Conservation (phyloP, 2,113 vertebrate species). For the Takifugu flavidus region DNA sequence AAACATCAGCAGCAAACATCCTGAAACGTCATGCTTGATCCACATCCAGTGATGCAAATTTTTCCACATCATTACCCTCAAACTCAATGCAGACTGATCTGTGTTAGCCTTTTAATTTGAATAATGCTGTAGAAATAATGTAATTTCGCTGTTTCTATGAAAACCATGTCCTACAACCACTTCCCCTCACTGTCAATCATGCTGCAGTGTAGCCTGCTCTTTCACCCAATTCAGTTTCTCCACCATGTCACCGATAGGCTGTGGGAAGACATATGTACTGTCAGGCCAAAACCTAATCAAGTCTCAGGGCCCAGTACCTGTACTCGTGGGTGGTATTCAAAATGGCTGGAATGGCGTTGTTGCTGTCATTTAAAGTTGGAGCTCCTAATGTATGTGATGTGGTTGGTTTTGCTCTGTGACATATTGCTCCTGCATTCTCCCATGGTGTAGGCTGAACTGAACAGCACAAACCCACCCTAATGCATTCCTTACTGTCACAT, state of each 20-base stretch:
- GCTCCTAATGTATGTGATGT: conserved; percentile 40
- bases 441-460: not conserved
- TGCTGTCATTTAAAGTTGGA: conserved; percentile 39
- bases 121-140: not conserved
- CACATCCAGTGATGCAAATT: too few species aligned
- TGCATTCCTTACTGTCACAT: not conserved
- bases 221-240: conserved; percentile 54
- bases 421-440: conserved; percentile 14
- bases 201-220: conserved; percentile 47
- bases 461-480: not conserved
- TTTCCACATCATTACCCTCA: too few species aligned
- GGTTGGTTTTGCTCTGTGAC: conserved; percentile 15
- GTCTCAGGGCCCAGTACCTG: conserved; percentile 35
- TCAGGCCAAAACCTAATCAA: conserved; percentile 69
- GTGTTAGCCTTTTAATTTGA: not conserved
- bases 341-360: conserved; percentile 42
- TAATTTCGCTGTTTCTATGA: not conserved
- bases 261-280: conserved; percentile 68
- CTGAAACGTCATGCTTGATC: too few species aligned
- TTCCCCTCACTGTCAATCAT: conserved; percentile 53
- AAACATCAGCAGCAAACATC: too few species aligned
- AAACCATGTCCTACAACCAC: not conserved
- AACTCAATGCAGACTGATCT: too few species aligned
- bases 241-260: conserved; percentile 36
- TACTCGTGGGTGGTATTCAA: conserved; percentile 48